Conservation (phyloP, 2,888 invertebrate genomes). For the Congeria kusceri region DNA sequence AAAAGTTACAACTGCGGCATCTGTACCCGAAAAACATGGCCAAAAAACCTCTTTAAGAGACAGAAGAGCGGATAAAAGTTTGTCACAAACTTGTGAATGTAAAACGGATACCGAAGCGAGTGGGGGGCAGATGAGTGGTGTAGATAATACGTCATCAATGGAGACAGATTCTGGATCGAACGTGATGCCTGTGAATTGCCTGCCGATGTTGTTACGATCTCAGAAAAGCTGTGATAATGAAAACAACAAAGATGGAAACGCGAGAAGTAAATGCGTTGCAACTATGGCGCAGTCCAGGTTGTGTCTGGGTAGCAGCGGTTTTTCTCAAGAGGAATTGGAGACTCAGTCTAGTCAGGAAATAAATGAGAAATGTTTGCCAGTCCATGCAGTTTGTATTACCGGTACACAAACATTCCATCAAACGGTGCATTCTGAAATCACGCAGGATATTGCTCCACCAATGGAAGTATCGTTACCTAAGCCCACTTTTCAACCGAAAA, state of each 20-base stretch:
- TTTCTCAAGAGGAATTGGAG: slow-evolving; percentile 24
- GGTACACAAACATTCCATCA: neutral
- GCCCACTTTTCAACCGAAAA: slow-evolving; percentile 12
- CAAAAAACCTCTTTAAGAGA: too few relatives aligned
- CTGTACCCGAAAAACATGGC: neutral
- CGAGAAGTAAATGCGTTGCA: neutral
- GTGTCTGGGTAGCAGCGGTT: slow-evolving; percentile 6
- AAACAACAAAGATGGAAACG: neutral
- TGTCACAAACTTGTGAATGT: neutral
- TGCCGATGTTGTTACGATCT: too few relatives aligned
- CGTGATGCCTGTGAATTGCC: neutral
- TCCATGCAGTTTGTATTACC: slow-evolving; percentile 21
- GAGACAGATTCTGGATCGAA: neutral
- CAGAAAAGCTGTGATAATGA: too few relatives aligned
- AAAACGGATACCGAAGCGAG: neutral
- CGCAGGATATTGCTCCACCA: neutral
- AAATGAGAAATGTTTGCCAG: slow-evolving; percentile 33
- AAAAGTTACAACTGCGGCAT: neutral
- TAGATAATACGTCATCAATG: neutral
- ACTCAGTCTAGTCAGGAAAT: slow-evolving; percentile 26
- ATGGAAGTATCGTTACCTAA: slow-evolving; percentile 11
- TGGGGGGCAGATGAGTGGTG: neutral
- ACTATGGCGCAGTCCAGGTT: slow-evolving; percentile 23
- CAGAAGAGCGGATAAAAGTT: too few relatives aligned
- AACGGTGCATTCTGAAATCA: neutral